Conservation (phyloP, 1,140 invertebrate species). For the Bombus superbus region DNA sequence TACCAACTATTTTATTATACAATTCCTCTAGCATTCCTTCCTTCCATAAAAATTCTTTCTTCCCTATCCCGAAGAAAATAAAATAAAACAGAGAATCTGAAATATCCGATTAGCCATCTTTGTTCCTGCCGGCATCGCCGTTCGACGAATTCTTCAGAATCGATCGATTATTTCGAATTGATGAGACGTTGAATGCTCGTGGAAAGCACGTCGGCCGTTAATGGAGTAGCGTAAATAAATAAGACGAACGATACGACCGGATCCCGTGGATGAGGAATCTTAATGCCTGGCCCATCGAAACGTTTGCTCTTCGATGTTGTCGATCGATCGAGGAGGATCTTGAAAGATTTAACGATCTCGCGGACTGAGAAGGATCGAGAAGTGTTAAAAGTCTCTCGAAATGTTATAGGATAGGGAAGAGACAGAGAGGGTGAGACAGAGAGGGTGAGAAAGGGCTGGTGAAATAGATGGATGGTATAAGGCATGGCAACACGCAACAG, state of each 20-base stretch:
- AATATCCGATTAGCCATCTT: not conserved
- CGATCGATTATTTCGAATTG: not conserved
- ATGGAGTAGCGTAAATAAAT: constrained; percentile 22
- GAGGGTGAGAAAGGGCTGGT: not conserved
- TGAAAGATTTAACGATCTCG: constrained; percentile 19
- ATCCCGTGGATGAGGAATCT: constrained; percentile 7
- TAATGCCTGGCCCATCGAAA: not conserved
- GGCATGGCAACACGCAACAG: not conserved
- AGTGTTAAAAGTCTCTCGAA: constrained; percentile 12
- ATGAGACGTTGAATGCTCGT: not conserved
- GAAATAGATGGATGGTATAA: not conserved
- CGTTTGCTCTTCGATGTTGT: not conserved
- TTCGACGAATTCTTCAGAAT: not conserved
- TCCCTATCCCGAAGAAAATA: no score
- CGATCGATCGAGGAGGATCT: constrained; percentile 6
- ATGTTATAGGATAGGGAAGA: not conserved
- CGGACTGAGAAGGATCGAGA: not conserved
- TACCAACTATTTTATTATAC: no score
- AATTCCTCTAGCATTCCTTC: not conserved
- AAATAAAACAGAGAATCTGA: not conserved
- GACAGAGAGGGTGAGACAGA: not conserved
- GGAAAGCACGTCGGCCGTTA: not conserved
- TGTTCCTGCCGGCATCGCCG: no score
- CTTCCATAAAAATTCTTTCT: not conserved
- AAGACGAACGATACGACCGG: constrained; percentile 12